Evolutionary conservation across 2,113 vertebrate genomes (phyloP).

Genomic region (Chaetura pelagica): DNA sequence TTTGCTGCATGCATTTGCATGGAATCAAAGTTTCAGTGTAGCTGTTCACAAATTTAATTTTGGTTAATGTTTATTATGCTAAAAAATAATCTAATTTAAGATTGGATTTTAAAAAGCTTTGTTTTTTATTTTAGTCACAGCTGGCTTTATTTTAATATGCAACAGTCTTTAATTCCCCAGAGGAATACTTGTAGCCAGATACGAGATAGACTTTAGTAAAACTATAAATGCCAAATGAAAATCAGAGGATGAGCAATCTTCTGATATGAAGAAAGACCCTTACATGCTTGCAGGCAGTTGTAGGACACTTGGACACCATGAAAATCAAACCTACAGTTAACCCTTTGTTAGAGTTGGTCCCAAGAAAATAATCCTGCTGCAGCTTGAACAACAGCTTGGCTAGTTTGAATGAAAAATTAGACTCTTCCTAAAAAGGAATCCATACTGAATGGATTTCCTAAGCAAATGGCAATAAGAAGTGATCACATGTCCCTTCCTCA

Average conservation of each 20-base stretch:
- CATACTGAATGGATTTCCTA: neutral
- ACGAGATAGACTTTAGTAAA: neutral
- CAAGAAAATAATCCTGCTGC: neutral
- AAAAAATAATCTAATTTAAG: neutral
- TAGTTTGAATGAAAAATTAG: neutral
- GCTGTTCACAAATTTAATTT: neutral
- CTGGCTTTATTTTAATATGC: neutral
- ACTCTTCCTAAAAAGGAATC: neutral
- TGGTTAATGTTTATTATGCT: neutral
- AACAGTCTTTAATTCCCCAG: neutral
- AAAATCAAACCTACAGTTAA: neutral
- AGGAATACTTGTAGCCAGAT: neutral
- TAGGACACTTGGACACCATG: neutral
- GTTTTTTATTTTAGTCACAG: neutral
- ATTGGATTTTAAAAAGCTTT: fast-evolving
- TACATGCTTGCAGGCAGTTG: neutral
- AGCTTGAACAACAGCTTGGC: neutral
- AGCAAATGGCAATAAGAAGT: neutral
- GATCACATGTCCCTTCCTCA: fast-evolving
- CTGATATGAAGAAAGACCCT: neutral
- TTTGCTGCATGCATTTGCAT: neutral
- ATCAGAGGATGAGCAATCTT: neutral
- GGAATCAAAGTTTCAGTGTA: neutral
- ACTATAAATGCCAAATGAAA: neutral
- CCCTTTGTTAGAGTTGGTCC: neutral